A percentile compares a stretch with the other conserved stretches of the same genome.
These are phyloP conservation scores for Ataeniobius toweri DNA, from an alignment of 2,797 vertebrate species.

Conservation along the genomic window DNA sequence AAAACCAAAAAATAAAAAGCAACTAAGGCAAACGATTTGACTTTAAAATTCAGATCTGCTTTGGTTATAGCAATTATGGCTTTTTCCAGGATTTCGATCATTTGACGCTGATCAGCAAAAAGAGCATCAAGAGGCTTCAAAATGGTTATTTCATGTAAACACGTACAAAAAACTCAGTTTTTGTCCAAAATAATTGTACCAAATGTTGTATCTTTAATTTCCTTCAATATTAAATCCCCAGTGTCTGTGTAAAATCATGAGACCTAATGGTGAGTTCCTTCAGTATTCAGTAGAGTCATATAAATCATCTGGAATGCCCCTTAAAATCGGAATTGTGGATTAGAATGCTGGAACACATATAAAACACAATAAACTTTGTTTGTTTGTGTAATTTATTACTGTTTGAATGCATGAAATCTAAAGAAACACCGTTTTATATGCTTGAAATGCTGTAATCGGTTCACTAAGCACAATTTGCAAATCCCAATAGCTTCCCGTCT, in stretches of 20 bases:
- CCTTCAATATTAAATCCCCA: background rate
- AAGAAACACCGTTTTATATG: no score
- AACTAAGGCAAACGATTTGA: no score
- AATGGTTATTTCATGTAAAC: background rate
- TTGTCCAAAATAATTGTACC: background rate
- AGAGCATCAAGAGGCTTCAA: background rate
- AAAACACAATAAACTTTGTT: no score
- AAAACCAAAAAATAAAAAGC: no score
- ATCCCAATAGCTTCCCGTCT: no score
- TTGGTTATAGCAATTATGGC: background rate
- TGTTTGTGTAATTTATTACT: background rate
- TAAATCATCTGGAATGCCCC: background rate
- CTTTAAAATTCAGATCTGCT: no score
- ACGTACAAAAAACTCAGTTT: background rate
- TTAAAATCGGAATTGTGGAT: background rate
- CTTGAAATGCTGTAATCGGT: no score
- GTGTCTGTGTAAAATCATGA: background rate
- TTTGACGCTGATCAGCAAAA: background rate
- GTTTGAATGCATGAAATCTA: no score
- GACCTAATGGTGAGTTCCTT: background rate
- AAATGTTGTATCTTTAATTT: background rate
- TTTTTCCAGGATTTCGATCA: background rate
- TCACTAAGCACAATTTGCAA: no score
- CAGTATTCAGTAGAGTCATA: background rate
- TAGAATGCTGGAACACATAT: background rate